phyloP scores from a whole-genome alignment of 2,113 vertebrate genomes.

The Sylvicapra grimmia region DNA sequence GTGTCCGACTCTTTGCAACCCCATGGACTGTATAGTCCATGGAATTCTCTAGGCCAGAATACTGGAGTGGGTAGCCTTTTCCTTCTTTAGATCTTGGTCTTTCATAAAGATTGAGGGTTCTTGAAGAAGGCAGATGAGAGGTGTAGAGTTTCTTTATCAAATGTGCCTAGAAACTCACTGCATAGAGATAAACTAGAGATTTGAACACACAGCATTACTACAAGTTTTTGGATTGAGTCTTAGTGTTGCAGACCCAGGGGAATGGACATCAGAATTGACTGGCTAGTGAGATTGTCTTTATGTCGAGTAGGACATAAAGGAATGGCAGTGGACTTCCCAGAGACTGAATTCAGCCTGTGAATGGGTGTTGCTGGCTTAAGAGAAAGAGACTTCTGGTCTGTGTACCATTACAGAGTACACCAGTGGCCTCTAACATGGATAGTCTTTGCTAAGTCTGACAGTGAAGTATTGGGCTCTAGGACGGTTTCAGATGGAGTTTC shows the following conservation, averaged over 20 bases:
- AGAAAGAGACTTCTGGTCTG: neutral
- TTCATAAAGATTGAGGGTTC: neutral
- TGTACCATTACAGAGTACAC: neutral
- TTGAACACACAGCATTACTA: neutral
- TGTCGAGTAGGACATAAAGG: neutral
- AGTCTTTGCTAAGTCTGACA: neutral
- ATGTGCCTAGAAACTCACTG: neutral
- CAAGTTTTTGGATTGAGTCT: neutral
- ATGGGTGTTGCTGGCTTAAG: neutral
- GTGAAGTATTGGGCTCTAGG: neutral
- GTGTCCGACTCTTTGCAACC: neutral
- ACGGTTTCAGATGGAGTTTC: neutral
- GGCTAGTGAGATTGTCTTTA: neutral
- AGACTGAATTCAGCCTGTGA: neutral
- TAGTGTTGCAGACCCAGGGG: neutral
- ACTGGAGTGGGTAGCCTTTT: neutral
- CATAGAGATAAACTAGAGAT: neutral
- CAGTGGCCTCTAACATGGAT: neutral
- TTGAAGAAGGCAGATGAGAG: neutral
- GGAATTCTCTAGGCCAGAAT: neutral
- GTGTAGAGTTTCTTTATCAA: neutral
- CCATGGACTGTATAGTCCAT: neutral
- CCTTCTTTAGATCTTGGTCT: neutral
- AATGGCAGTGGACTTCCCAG: neutral
- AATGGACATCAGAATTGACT: neutral